A percentile compares a stretch with the other conserved stretches of the same genome.
These are phyloP conservation scores for Physocephala rufipes DNA, from an alignment of 2,888 invertebrate genomes.

Conservation along the genomic window DNA sequence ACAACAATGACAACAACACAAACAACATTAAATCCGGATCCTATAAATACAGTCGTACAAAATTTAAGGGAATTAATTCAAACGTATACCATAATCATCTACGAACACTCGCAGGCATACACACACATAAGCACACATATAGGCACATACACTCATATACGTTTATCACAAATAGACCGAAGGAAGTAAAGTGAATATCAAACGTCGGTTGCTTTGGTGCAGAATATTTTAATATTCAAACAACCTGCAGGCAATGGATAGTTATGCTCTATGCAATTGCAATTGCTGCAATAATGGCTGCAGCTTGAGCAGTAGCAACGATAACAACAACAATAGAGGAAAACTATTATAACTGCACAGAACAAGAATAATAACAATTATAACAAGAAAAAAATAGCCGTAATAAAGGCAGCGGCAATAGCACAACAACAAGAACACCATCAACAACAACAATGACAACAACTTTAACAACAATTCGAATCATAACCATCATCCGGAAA, in stretches of 20 bases:
- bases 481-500: conserved; percentile 19
- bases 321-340: not conserved
- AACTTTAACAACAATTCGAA: not conserved
- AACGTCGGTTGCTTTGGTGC: not conserved
- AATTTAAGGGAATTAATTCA: too few relatives aligned
- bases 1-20: conserved; percentile 14
- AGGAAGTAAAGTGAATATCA: too few relatives aligned
- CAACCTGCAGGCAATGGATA: conserved; percentile 42
- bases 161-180: not conserved
- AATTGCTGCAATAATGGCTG: conserved; percentile 6
- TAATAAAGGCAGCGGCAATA: not conserved
- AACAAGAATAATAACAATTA: conserved; percentile 7
- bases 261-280: not conserved
- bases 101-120: not conserved
- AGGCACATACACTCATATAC: not conserved
- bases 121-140: conserved; percentile 5
- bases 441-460: conserved; percentile 8
- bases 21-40: not conserved
- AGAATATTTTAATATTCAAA: conserved; percentile 50
- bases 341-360: too few relatives aligned
- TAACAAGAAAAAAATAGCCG: conserved; percentile 1
- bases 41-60: not conserved
- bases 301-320: not conserved
- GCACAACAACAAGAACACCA: conserved; percentile 9
- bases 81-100: too few relatives aligned